phyloP scores from a whole-genome alignment of 2,888 invertebrate genomes.

The Drosophila rellima region DNA sequence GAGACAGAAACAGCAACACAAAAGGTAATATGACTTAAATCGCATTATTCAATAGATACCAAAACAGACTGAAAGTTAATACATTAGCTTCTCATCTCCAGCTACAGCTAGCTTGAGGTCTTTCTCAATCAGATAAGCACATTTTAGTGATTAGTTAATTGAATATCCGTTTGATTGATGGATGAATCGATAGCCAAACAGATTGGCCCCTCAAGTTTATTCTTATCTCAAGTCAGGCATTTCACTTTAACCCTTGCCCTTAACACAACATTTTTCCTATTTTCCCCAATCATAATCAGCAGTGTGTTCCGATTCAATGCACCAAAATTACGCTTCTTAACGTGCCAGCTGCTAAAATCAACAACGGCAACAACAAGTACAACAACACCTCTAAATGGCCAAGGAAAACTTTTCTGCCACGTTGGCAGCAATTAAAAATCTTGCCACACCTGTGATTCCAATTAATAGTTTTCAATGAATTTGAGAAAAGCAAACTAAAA shows the following conservation, averaged over 20 bases:
- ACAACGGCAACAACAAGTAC: constrained; percentile 9
- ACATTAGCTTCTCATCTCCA: background rate
- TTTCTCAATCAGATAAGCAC: constrained; percentile 34
- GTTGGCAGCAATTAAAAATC: constrained; percentile 66
- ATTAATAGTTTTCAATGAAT: constrained; percentile 72
- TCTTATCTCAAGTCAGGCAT: constrained; percentile 12
- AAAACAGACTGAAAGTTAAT: constrained; percentile 1
- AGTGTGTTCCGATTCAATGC: constrained; percentile 64
- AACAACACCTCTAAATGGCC: constrained; percentile 16
- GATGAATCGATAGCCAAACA: constrained; percentile 18
- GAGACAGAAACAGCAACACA: background rate
- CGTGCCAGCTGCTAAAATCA: constrained; percentile 37
- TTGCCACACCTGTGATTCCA: constrained; percentile 56
- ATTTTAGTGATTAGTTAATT: constrained; percentile 48
- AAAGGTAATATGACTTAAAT: background rate
- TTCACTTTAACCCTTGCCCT: constrained; percentile 1
- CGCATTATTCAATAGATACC: constrained; percentile 6
- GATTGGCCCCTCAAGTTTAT: constrained; percentile 24
- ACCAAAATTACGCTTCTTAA: constrained; percentile 57
- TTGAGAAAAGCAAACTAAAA: constrained; percentile 26
- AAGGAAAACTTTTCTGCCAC: constrained; percentile 55
- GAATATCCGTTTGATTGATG: constrained; percentile 51
- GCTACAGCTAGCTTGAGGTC: background rate
- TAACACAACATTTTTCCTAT: background rate
- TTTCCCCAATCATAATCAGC: constrained; percentile 9